These are phyloP conservation scores for Ictalurus furcatus DNA, from an alignment of 2,113 vertebrate species.

Conservation along the genomic window DNA sequence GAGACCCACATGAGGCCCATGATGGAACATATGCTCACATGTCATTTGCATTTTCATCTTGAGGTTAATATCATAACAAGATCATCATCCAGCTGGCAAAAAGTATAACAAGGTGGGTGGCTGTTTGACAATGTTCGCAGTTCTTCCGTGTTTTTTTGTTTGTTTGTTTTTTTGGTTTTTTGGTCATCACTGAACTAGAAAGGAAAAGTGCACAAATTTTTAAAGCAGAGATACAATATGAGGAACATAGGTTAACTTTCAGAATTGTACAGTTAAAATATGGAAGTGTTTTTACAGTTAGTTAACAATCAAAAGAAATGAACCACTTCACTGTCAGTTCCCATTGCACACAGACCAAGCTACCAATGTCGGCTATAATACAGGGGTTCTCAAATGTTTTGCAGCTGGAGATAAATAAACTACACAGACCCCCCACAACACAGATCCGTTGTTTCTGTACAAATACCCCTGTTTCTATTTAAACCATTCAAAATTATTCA, in stretches of 20 bases:
- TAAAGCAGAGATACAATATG: no score
- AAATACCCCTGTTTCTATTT: background rate
- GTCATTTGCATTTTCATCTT: background rate
- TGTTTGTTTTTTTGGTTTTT: background rate
- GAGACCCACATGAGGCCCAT: background rate
- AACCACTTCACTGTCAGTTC: background rate
- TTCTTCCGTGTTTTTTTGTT: background rate
- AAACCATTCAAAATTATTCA: background rate
- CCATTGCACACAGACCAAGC: background rate
- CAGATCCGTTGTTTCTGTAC: background rate
- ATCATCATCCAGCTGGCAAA: background rate
- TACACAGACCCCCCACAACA: background rate
- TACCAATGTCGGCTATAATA: background rate
- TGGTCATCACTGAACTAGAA: background rate
- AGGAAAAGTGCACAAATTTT: background rate
- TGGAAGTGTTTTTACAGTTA: background rate
- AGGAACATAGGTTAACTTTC: background rate
- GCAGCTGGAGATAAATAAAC: background rate
- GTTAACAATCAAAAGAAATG: background rate
- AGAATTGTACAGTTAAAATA: background rate
- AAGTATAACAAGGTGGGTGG: background rate
- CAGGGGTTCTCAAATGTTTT: background rate
- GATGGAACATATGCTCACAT: background rate
- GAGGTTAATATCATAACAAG: background rate
- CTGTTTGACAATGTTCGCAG: background rate